Conservation (phyloP, 2,888 invertebrate genomes). For the Exephanes ischioxanthus region DNA sequence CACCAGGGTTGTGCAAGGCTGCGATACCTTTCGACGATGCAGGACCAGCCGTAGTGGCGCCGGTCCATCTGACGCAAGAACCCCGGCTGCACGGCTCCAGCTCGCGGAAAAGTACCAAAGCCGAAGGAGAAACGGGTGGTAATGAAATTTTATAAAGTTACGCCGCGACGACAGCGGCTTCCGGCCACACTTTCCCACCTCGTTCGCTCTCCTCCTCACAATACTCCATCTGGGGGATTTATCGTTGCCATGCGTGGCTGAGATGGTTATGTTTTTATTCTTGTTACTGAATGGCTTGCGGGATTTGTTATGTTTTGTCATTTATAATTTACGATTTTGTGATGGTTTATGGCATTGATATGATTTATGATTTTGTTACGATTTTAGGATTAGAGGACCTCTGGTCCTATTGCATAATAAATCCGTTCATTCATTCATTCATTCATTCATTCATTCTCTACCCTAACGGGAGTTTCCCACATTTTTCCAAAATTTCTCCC, state of each 20-base stretch:
- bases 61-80: conserved; percentile 35
- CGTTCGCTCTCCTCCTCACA: not conserved
- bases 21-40: conserved; percentile 46
- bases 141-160: conserved; percentile 82
- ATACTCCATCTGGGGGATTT: not conserved
- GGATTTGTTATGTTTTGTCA: no score
- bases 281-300: no score
- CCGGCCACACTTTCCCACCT: conserved; percentile 50
- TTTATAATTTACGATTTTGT: no score
- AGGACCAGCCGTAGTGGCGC: not conserved
- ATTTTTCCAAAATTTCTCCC: not conserved
- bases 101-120: conserved; percentile 54
- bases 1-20: conserved; percentile 49
- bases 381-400: no score
- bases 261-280: no score
- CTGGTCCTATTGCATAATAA: no score
- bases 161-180: conserved; percentile 66
- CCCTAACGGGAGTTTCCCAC: not conserved
- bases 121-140: conserved; percentile 64
- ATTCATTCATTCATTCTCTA: not conserved
- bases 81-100: conserved; percentile 43
- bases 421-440: no score
- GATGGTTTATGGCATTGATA: no score
- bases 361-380: no score
- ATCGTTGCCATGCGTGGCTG: no score